Evolutionary conservation across 2,113 vertebrate species (phyloP), one percentile per base, ranked within the genome.

Genomic region (Monopterus albus): DNA sequence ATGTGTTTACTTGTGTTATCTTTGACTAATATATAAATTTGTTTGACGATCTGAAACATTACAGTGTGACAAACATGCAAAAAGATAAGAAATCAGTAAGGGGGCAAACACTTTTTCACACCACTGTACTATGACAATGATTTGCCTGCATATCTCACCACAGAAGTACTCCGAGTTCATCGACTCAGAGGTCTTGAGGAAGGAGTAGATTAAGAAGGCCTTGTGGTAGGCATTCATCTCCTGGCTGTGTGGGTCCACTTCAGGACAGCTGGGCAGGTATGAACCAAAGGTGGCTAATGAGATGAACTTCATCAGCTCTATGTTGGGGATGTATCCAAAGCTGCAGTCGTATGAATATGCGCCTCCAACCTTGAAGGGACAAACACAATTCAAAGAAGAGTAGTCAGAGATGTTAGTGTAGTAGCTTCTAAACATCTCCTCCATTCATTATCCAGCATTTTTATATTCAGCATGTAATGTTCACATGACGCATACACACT

Each of bases 241-340:
- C 74, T 91, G 90, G 75, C 86, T 92, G 79, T 87, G 76, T 6
- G 85, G 86, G 57, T 96, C 94, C 5, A 93, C 86, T 33, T 97
- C 95, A 2, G 96, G 96, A 72, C 96, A 99, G 0, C 92, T 96
- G 35, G 96, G 95, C 75, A 99, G 89, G 86, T 98, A 99, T 10
- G 96, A 96, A 51, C 98, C 98, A 66, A 98, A 97, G 1, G 97
- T 99, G 21, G 97, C 98, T 90, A 98, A 95, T 1, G 97, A 98
- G 0, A 99, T 97, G 88, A 99, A 99, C 91, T 98, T 98, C 98
- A 99, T 99, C 87, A 99, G 85, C 85, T 99, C 98, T 69, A 99
- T 95, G 0, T 99, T 99, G 55, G 97, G 96, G 76, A 99, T 95
- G 0, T 98, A 97, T 38, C 98, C 97, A 75, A 99, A 99, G 89